Conservation (phyloP, 1,140 invertebrate genomes). For the Gryllus bimaculatus region DNA sequence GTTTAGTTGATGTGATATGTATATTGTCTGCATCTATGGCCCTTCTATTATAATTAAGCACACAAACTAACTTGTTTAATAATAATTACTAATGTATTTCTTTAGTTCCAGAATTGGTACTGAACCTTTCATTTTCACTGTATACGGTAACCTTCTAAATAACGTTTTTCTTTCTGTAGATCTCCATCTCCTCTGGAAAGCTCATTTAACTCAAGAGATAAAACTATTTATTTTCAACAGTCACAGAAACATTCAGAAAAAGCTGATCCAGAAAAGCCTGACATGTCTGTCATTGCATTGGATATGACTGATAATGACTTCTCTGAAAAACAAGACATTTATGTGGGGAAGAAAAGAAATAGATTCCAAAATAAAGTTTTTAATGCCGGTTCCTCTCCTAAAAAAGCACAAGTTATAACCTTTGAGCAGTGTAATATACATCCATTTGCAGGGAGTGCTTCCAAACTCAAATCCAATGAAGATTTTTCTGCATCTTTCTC, state of each 20-base stretch:
- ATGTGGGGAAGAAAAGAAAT: background rate
- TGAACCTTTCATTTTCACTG: background rate
- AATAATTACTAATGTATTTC: background rate
- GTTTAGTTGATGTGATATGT: too few species aligned
- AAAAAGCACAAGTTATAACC: background rate
- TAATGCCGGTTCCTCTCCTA: background rate
- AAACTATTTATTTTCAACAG: background rate
- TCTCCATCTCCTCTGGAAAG: slow-evolving; percentile 33
- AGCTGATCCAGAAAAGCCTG: background rate
- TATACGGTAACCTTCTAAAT: background rate
- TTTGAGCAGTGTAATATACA: background rate
- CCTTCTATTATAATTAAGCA: background rate
- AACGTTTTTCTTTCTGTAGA: slow-evolving; percentile 19
- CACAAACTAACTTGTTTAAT: background rate
- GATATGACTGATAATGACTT: background rate
- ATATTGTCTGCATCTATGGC: too few species aligned
- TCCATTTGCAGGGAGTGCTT: background rate
- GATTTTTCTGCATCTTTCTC: background rate
- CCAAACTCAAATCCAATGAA: background rate
- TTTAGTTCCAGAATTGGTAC: background rate
- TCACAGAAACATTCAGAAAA: background rate
- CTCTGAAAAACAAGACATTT: background rate
- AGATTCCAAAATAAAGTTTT: background rate
- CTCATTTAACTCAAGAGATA: background rate
- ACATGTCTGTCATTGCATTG: background rate